Base-by-base conservation (phyloP, 1,140 invertebrate genomes). In the Tetramorium alpestre region DNA sequence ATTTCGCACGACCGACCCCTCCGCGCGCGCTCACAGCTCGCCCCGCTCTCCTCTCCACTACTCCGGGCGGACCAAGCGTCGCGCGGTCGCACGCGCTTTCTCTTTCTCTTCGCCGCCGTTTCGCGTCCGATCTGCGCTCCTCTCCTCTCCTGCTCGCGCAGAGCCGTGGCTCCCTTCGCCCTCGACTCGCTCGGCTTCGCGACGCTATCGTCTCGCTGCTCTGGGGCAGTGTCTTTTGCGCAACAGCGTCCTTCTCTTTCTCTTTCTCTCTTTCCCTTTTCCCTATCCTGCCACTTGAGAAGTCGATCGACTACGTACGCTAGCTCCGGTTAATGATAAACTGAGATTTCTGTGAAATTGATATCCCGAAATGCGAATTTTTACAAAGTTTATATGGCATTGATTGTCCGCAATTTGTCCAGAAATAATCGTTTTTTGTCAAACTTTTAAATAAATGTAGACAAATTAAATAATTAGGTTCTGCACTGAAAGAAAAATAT, bases 61-160 rank as follows among this genome's bases (percentile, higher is more conserved):
- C 11, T 0, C 47, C 10, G 0, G 47, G 11, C 8, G 3, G 33
- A 47, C 51, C 51, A 6, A 16, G 11, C 33, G 13, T 54, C 51
- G 51, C 1, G 51, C 10, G 80, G 56, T 73, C 89, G 87, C 88
- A 64, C 90, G 87, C 81, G 87, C 89, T 88, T 86, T 88, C 85
- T 78, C 86, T 75, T 51, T 87, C 87, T 78, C 86, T 85, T 82
- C 88, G 51, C 64, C 44, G 38, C 73, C 28, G 25, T 38, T 56
- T 47, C 18, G 41, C 11, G 11, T 33, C 11, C 28, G 77, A 18
- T 10, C 33, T 16, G 25, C 70, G 56, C 13, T n/a, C 22, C 51
- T 85, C 25, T 56, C 33, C 60, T 44, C n/a, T 78, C 56, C 22
- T 33, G 22, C 85, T 81, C 60, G 22, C 78, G 70, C 84, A 41